Evolutionary conservation across 2,888 invertebrate species (phyloP), one percentile per base, ranked within the genome.

Genomic region (Habroteleia sp.): DNA sequence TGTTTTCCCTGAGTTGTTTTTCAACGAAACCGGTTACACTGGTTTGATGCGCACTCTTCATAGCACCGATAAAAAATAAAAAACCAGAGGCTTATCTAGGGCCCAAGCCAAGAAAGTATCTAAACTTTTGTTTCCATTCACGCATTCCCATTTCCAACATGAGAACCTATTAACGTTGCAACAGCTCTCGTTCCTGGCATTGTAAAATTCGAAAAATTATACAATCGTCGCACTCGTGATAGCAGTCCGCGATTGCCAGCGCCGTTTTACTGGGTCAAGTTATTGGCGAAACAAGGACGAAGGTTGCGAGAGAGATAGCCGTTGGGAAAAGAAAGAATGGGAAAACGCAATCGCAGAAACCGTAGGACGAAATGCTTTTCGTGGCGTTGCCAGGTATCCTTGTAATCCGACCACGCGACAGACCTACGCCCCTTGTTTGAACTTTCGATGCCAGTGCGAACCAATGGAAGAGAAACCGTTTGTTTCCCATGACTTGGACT

Each of bases 11-110:
- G 44, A 52, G 66, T 81, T 80, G 82, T 83, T 87, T 85, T 87
- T 83, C 79, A 83, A 76, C 71, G 77, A 72, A 85, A 87, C 87
- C 86, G 85, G 87, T 87, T 71, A 20, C 11, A 84, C 87, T 83
- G 84, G 87, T 85, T 85, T 75, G 2, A 20, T 14, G 6, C 37
- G 29, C 13, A 35, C 44, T 62, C 62, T 66, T 50, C 39, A 33
- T 41, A 23, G 44, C 23, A 17, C 20, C 42, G 50, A 41, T 35
- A 6, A 29, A 39, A 46, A 68, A 56, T 44, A 54, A 35, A 42
- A 42, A 13, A 68, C 33, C 35, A 39, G 11, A 11, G 23, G 41
- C 56, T 73, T 66, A 66, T 63, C 62, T 46, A 44, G 54, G 72
- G 72, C 44, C 48, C 44, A 20, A 27, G 39, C 29, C 39, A 29